A percentile compares a stretch with the other conserved stretches of the same genome.
Conservation (phyloP, 1,140 invertebrate genomes). For the Helicoverpa armigera region DNA sequence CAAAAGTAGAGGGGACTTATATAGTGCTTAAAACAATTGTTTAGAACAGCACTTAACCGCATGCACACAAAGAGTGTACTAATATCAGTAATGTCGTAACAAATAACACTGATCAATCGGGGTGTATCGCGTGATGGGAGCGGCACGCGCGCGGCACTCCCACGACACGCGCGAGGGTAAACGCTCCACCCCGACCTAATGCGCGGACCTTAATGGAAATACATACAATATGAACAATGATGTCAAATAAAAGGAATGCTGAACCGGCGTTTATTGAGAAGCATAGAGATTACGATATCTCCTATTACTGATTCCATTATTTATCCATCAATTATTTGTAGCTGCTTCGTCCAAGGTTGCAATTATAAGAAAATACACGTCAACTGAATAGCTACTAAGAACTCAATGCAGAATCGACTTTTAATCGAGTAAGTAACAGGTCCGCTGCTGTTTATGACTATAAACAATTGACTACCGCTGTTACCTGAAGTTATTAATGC, state of each 20-base stretch:
- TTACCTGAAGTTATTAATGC: no score
- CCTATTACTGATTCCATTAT: neutral
- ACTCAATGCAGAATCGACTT: conserved; percentile 4
- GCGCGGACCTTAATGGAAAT: conserved; percentile 60
- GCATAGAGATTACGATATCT: neutral
- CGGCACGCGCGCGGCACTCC: conserved; percentile 83
- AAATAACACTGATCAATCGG: conserved; percentile 69
- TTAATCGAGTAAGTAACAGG: neutral
- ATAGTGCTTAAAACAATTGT: conserved; percentile 39
- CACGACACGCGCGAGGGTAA: conserved; percentile 75
- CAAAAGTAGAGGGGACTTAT: conserved; percentile 5
- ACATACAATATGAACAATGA: conserved; percentile 31
- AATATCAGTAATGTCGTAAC: conserved; percentile 68
- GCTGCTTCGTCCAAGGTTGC: neutral
- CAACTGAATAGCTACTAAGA: neutral
- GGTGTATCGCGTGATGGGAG: conserved; percentile 81
- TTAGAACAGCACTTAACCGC: conserved; percentile 58
- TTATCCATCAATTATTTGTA: conserved; percentile 7
- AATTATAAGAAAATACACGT: neutral
- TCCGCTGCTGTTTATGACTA: neutral
- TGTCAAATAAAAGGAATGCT: conserved; percentile 39
- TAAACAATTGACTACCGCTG: neutral
- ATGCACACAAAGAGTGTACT: conserved; percentile 68
- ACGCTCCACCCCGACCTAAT: conserved; percentile 63
- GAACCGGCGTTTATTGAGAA: conserved; percentile 34